Percentiles rank a stretch among this genome's conserved stretches.
Conservation (phyloP, 2,113 vertebrate species). For the Limnothrissa miodon region DNA sequence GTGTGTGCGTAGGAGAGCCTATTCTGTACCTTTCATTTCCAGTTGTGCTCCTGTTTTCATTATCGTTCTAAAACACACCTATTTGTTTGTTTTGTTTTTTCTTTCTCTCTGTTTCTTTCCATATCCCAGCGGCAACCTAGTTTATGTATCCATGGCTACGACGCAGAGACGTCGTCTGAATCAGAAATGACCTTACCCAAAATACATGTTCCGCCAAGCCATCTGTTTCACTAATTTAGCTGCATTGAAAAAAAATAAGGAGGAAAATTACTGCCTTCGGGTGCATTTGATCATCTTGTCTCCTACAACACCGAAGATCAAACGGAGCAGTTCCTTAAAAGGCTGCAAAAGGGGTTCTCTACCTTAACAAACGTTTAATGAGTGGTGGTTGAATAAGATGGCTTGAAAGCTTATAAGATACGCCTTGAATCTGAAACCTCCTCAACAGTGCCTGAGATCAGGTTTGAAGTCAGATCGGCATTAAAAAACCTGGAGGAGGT, state of each 20-base stretch:
- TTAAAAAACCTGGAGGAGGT: too few species aligned
- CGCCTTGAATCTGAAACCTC: background rate
- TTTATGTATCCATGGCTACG: slow-evolving; percentile 56
- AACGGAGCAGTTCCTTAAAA: background rate
- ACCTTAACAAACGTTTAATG: background rate
- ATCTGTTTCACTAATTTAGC: slow-evolving; percentile 34
- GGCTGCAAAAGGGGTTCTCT: background rate
- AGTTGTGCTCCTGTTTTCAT: background rate
- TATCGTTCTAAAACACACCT: slow-evolving; percentile 12
- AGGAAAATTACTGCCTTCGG: background rate
- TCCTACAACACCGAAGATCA: background rate
- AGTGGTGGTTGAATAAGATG: background rate
- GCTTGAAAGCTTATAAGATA: background rate
- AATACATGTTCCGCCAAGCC: slow-evolving; percentile 21
- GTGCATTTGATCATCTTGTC: background rate
- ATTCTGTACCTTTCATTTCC: background rate
- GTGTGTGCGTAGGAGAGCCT: background rate
- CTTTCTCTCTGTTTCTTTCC: background rate
- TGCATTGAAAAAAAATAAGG: slow-evolving; percentile 18
- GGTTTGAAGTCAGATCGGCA: background rate
- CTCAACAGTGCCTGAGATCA: too few species aligned
- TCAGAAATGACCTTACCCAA: background rate
- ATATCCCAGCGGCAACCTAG: slow-evolving; percentile 25
- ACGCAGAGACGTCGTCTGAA: background rate
- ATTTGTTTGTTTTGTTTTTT: slow-evolving; percentile 23